Conservation (phyloP, 2,888 invertebrate genomes). For the Carpatolechia fugitivella region DNA sequence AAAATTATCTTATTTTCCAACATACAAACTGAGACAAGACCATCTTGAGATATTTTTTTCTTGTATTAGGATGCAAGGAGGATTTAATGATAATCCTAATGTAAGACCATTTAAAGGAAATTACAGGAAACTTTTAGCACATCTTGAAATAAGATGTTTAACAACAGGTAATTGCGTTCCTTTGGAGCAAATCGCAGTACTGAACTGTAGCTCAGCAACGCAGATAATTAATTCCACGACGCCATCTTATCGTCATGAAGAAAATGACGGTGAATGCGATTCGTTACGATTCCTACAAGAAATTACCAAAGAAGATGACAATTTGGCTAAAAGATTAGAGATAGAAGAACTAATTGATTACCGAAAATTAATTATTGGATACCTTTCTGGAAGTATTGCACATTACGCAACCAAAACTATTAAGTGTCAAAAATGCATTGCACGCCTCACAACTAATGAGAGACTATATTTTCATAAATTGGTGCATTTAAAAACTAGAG, state of each 20-base stretch:
- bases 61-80: conserved; percentile 17
- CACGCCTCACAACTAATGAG: neutral
- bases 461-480: neutral
- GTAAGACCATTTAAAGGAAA: conserved; percentile 20
- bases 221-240: neutral
- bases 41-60: conserved; percentile 23
- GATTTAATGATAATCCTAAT: conserved; percentile 26
- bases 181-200: conserved; percentile 18
- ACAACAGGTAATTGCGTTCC: conserved; percentile 21
- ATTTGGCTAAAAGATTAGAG: neutral
- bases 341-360: neutral
- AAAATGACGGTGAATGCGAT: neutral
- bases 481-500: neutral
- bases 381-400: neutral
- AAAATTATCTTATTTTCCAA: too few species aligned
- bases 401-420: neutral
- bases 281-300: too few species aligned
- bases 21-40: conserved; percentile 20
- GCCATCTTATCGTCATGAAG: neutral
- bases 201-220: conserved; percentile 10
- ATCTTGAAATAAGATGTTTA: conserved; percentile 15
- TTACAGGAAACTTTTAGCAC: conserved; percentile 18
- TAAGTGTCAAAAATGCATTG: too few species aligned
- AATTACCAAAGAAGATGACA: neutral
- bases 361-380: neutral